These are phyloP conservation scores for Sus cebifrons DNA, from an alignment of 2,797 vertebrate genomes.

Conservation along the genomic window DNA sequence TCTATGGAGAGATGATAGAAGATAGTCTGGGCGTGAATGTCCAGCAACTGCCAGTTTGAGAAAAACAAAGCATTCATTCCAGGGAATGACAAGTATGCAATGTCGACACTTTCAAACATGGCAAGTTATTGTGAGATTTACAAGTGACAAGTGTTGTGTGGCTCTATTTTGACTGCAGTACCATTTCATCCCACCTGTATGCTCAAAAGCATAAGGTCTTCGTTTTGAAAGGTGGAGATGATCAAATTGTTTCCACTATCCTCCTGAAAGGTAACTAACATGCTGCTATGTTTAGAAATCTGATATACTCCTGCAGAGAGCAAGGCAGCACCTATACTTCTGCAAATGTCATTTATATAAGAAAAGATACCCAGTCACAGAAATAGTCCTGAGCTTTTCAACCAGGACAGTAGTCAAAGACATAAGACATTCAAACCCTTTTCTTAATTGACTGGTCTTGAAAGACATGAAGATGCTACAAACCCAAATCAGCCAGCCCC, in stretches of 20 bases:
- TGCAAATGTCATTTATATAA: background rate
- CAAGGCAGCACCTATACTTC: conserved; percentile 30
- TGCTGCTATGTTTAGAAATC: conserved; percentile 66
- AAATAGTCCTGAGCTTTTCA: conserved; percentile 15
- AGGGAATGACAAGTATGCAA: conserved; percentile 60
- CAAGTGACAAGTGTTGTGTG: conserved; percentile 46
- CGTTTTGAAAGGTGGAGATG: conserved; percentile 49
- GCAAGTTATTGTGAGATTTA: conserved; percentile 60
- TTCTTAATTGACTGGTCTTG: background rate
- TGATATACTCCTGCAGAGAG: conserved; percentile 14
- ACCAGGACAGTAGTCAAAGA: background rate
- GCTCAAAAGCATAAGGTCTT: conserved; percentile 64
- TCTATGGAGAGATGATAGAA: conserved; percentile 1
- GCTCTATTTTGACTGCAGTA: conserved; percentile 71
- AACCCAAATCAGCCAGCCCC: background rate
- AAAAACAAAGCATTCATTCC: conserved; percentile 48
- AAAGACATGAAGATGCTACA: background rate
- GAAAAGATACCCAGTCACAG: background rate
- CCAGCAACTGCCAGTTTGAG: conserved; percentile 59
- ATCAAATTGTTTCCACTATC: conserved; percentile 47
- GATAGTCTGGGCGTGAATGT: background rate
- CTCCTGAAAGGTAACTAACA: conserved; percentile 4
- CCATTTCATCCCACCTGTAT: conserved; percentile 59
- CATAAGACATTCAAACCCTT: background rate
- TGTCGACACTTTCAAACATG: conserved; percentile 57